Base-by-base conservation (phyloP, 2,797 vertebrate genomes). In the Myotis findleyi region DNA sequence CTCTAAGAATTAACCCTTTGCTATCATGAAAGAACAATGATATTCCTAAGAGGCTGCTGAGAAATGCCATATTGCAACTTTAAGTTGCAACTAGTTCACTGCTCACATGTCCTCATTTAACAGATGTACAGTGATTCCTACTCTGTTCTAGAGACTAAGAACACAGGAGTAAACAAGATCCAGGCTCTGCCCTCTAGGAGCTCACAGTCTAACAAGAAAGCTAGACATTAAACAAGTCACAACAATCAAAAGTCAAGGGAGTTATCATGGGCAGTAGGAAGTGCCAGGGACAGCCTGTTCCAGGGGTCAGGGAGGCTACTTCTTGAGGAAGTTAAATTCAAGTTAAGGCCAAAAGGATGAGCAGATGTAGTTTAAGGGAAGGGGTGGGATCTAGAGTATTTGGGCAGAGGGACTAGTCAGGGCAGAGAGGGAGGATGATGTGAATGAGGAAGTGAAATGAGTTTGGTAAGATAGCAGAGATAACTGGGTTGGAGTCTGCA, bases 281-380 rank as follows among this genome's bases (percentile, higher is more conserved):
- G 51, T 91, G 51, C 17, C 69, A 21, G 17, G 71, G 79, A 55
- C 36, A 76, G 17, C 21, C 4, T 55, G 33, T 20, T 51, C 69
- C 27, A n/a, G 77, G 33, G 47, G 20, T 83, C 71, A 88, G 30
- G 68, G 62, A 93, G 53, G 49, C 27, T 57, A 75, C 16, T 44
- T 77, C 59, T 82, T 62, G 66, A 92, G 71, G 77, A 97, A 93
- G 51, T 89, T 47, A 95, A 93, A 96, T 87, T 91, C 20, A 69
- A 77, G 36, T 33, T 72, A 47, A 92, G 66, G 73, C 36, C 18
- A 51, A 55, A 87, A 91, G 18, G 41, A 73, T 83, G 51, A 76
- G 6, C 33, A 72, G 68, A 59, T 94, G 30, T n/a, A 16, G 36
- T 83, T 55, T 36, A 44, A 51, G 6, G 69, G 41, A 87, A 33